Conservation (phyloP, 2,113 vertebrate genomes). For the Sorex fumeus region DNA sequence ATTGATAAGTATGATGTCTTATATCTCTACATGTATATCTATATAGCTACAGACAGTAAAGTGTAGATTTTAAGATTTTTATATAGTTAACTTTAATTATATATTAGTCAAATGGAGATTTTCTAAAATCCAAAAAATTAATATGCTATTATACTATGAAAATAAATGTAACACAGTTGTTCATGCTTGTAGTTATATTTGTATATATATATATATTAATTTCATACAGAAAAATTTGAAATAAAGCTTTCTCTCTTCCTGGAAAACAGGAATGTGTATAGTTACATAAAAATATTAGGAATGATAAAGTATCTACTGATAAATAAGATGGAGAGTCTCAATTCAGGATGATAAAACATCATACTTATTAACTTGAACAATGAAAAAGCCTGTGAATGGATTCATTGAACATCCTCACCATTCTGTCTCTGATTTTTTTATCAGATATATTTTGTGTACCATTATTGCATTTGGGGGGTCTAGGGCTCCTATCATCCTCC, state of each 20-base stretch:
- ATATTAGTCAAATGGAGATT: slow-evolving; percentile 5
- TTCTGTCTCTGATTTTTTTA: too few relatives aligned
- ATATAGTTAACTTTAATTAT: neutral
- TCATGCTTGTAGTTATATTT: neutral
- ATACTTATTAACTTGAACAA: neutral
- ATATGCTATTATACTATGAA: neutral
- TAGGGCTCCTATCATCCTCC: too few relatives aligned
- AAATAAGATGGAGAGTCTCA: neutral
- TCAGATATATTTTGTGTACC: too few relatives aligned
- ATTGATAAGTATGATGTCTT: neutral
- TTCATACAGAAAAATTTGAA: neutral
- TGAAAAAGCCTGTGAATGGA: neutral
- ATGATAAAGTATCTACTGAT: neutral
- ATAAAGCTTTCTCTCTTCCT: neutral
- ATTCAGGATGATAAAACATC: neutral
- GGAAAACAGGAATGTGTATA: neutral
- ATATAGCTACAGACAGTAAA: neutral
- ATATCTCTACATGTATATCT: neutral
- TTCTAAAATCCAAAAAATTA: neutral
- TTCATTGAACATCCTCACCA: too few relatives aligned
- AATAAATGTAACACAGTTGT: neutral
- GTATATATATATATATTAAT: neutral
- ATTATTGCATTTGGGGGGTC: too few relatives aligned
- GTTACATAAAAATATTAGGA: neutral
- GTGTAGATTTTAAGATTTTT: neutral